A percentile compares a stretch with the other conserved stretches of the same genome.
These are phyloP conservation scores for Drosophila nigrodunni DNA, from an alignment of 1,140 invertebrate genomes.

Conservation along the genomic window DNA sequence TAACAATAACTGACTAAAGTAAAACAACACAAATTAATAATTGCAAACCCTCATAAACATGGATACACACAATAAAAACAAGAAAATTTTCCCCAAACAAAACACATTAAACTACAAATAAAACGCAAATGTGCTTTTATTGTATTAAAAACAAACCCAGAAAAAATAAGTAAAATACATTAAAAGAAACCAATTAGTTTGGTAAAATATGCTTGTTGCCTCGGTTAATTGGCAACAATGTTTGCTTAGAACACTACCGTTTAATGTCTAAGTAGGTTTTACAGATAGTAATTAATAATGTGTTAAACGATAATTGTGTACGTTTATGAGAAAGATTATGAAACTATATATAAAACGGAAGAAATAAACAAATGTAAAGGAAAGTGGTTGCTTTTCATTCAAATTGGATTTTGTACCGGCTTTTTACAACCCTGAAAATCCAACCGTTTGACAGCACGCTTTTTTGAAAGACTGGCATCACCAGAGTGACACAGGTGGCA, in stretches of 20 bases:
- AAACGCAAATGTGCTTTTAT: too few species aligned
- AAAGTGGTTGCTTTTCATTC: conserved; percentile 7
- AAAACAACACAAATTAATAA: conserved; percentile 3
- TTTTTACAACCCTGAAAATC: conserved; percentile 7
- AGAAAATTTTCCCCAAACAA: conserved; percentile 34
- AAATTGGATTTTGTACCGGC: not conserved
- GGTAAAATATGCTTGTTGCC: conserved; percentile 63
- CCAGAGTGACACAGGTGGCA: conserved; percentile 25
- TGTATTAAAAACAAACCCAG: conserved; percentile 21
- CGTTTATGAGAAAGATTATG: conserved; percentile 59
- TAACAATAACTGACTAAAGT: conserved; percentile 40
- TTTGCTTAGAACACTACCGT: conserved; percentile 59
- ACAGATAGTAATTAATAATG: conserved; percentile 77
- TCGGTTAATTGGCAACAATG: conserved; percentile 50
- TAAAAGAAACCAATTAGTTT: conserved; percentile 47
- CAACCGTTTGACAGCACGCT: conserved; percentile 7
- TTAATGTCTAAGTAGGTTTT: conserved; percentile 82
- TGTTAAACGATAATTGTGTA: conserved; percentile 56
- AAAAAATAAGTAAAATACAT: conserved; percentile 38
- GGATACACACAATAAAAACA: conserved; percentile 42
- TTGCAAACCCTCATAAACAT: conserved; percentile 23
- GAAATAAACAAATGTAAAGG: conserved; percentile 74
- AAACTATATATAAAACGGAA: conserved; percentile 44
- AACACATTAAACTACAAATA: conserved; percentile 49
- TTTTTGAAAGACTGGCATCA: conserved; percentile 5